Percentiles rank a stretch among this genome's conserved stretches.
Evolutionary conservation across 53 echinoderm and acorn worm species (phyloP).

Genomic region (Apostichopus leukothele): DNA sequence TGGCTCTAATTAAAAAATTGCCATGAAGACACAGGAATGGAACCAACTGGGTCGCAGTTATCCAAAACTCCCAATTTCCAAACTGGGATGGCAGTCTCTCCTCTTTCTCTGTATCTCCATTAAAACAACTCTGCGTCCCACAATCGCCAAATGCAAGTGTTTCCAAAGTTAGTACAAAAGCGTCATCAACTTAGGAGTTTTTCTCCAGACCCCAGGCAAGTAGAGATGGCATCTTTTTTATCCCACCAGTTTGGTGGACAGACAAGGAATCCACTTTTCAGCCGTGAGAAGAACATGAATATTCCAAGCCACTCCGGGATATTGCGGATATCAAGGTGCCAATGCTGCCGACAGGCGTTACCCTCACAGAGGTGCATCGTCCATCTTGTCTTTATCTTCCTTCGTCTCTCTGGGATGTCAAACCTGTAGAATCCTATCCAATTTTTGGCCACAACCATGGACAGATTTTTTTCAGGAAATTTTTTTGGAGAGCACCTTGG

Average conservation of each 20-base stretch:
- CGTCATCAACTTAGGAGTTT: neutral
- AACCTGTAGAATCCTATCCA: conserved; percentile 38
- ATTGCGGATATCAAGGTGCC: neutral
- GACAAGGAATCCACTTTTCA: too few relatives aligned
- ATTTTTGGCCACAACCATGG: conserved; percentile 12
- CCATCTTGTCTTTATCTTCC: neutral
- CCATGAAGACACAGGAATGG: conserved; percentile 10
- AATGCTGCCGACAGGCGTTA: too few relatives aligned
- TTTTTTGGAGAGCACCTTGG: conserved; percentile 23
- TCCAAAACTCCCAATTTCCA: neutral
- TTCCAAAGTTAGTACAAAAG: neutral
- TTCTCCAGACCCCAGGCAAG: neutral
- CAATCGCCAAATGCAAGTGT: neutral
- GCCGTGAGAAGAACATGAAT: too few relatives aligned
- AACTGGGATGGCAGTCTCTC: neutral
- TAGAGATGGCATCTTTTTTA: neutral
- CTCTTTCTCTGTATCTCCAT: neutral
- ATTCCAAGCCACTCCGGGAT: neutral
- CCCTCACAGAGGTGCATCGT: neutral
- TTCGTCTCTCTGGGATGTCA: neutral
- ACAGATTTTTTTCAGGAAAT: conserved; percentile 8
- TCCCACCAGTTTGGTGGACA: too few relatives aligned
- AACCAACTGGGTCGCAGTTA: neutral
- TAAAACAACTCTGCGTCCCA: neutral
- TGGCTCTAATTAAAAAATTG: neutral